Evolutionary conservation across 1,140 invertebrate species (phyloP).

Genomic region (Trichomalopsis sarcophagae): DNA sequence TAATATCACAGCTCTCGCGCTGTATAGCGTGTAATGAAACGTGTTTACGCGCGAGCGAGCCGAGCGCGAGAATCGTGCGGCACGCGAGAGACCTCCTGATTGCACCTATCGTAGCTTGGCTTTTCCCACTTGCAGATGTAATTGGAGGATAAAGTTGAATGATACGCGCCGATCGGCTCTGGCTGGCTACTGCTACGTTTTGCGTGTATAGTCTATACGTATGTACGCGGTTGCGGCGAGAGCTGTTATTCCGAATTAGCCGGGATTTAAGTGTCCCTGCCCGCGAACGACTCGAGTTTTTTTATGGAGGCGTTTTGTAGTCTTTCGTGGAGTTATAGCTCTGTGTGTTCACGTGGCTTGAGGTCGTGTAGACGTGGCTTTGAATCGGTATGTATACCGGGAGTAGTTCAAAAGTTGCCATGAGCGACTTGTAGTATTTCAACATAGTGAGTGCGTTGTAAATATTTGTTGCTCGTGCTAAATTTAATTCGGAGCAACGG

Average conservation of each 20-base stretch:
- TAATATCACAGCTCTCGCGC: background rate
- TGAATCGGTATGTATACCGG: too few relatives aligned
- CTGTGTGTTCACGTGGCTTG: too few relatives aligned
- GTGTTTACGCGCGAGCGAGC: conserved; percentile 11
- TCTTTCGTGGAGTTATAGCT: background rate
- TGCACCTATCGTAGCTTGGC: conserved; percentile 10
- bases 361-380: too few relatives aligned
- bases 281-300: background rate
- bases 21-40: conserved; percentile 31
- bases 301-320: background rate
- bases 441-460: too few relatives aligned
- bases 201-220: background rate
- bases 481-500: too few relatives aligned
- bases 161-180: too few relatives aligned
- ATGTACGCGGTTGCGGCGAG: background rate
- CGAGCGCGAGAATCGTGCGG: conserved; percentile 6
- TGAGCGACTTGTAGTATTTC: too few relatives aligned
- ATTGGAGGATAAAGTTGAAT: conserved; percentile 31
- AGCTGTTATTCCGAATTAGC: conserved; percentile 28
- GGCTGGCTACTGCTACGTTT: background rate
- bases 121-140: conserved; percentile 13
- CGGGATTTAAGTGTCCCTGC: conserved; percentile 7
- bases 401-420: too few relatives aligned
- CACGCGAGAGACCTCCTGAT: conserved; percentile 38
- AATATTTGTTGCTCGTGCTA: too few relatives aligned